These are phyloP conservation scores for Plebejus argus DNA, from an alignment of 2,888 invertebrate genomes.

Conservation along the genomic window DNA sequence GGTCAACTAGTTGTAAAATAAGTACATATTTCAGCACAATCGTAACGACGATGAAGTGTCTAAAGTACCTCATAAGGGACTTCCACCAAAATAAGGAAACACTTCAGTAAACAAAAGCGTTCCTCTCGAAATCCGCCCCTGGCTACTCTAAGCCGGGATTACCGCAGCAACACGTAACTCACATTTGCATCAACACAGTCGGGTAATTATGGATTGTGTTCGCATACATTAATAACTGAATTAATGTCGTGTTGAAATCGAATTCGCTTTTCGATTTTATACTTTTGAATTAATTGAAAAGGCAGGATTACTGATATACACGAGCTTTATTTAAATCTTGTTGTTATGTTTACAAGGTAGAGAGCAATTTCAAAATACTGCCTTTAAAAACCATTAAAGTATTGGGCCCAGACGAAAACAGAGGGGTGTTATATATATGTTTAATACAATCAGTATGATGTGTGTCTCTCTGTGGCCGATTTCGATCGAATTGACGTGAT, in stretches of 20 bases:
- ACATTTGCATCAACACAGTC: constrained; percentile 1
- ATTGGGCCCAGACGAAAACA: too few relatives aligned
- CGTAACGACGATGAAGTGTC: neutral
- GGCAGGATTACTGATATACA: neutral
- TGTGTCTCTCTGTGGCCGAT: too few relatives aligned
- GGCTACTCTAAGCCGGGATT: neutral
- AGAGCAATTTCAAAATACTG: neutral
- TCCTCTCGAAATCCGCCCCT: neutral
- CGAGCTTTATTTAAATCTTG: neutral
- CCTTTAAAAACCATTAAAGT: too few relatives aligned
- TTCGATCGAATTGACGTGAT: too few relatives aligned
- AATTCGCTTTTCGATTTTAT: neutral
- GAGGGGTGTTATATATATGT: too few relatives aligned
- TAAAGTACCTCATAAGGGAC: neutral
- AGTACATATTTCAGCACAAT: too few relatives aligned
- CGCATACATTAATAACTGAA: neutral
- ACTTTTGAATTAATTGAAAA: neutral
- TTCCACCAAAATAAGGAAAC: too few relatives aligned
- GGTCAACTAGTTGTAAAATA: neutral
- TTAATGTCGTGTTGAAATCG: neutral
- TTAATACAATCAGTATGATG: too few relatives aligned
- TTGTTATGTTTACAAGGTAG: neutral
- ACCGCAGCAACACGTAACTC: neutral
- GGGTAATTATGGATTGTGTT: neutral
- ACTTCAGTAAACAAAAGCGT: neutral